phyloP scores from a whole-genome alignment of 2,113 vertebrate species.

The Isichthys henryi region DNA sequence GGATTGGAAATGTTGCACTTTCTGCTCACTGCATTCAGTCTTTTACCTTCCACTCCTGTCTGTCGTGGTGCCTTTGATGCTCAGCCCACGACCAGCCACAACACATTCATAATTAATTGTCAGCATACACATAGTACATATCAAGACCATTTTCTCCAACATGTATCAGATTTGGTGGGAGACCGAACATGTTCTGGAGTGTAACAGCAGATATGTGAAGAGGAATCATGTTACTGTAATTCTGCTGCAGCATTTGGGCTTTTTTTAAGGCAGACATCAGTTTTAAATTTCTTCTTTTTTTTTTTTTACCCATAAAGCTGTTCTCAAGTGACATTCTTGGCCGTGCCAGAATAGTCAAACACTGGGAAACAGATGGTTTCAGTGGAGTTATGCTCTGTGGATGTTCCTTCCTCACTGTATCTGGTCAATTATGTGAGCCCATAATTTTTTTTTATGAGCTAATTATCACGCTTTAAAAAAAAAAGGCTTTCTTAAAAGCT shows the following conservation, averaged over 20 bases:
- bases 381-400: constrained; percentile 43
- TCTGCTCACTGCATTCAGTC: neutral
- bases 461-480: constrained; percentile 49
- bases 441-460: constrained; percentile 45
- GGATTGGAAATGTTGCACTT: neutral
- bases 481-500: constrained; percentile 11
- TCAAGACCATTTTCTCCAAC: neutral
- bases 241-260: constrained; percentile 1
- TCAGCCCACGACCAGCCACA: neutral
- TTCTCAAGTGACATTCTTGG: constrained; percentile 32
- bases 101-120: neutral
- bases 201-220: neutral
- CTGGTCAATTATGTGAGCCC: constrained; percentile 28
- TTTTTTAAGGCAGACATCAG: neutral
- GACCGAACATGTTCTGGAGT: neutral
- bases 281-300: neutral
- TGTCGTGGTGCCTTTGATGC: neutral
- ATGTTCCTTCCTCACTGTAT: constrained; percentile 19
- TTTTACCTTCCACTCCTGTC: neutral
- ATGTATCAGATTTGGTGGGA: neutral
- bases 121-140: neutral
- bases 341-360: constrained; percentile 40
- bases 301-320: neutral
- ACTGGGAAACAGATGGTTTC: constrained; percentile 53
- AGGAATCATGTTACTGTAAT: neutral